phyloP scores from a whole-genome alignment of 2,797 vertebrate genomes.

The Ceryle rudis region DNA sequence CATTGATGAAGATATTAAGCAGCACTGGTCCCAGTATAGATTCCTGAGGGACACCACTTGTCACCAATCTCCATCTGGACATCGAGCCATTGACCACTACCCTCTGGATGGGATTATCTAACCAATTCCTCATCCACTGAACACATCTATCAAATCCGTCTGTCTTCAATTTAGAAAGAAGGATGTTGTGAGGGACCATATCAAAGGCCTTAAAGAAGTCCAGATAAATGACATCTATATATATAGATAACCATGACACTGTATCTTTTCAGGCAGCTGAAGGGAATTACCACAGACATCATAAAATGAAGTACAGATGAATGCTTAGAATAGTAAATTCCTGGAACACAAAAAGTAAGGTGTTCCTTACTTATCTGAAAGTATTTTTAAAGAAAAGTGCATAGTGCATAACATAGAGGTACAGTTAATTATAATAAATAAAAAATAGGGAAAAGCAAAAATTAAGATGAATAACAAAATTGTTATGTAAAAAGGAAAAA shows the following conservation, averaged over 20 bases:
- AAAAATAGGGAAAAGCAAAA: fast-evolving
- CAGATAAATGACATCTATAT: background rate
- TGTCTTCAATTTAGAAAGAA: background rate
- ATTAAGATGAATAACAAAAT: background rate
- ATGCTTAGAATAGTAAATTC: background rate
- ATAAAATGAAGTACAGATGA: background rate
- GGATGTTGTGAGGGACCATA: fast-evolving
- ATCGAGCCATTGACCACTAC: background rate
- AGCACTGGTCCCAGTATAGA: background rate
- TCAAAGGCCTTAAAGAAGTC: background rate
- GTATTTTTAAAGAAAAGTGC: background rate
- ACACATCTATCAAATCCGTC: background rate
- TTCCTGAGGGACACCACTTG: background rate
- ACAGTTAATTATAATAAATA: background rate
- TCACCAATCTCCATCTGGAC: background rate
- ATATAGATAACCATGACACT: background rate
- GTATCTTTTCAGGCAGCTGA: background rate
- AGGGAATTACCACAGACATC: background rate
- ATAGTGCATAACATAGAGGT: background rate
- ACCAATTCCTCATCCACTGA: background rate
- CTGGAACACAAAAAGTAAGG: background rate
- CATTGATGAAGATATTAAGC: background rate
- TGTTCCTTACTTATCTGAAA: background rate
- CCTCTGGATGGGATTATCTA: background rate
- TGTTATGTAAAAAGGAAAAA: background rate